These are phyloP conservation scores for Dipodomys ordii DNA, from an alignment of 2,113 vertebrate species.

Conservation along the genomic window DNA sequence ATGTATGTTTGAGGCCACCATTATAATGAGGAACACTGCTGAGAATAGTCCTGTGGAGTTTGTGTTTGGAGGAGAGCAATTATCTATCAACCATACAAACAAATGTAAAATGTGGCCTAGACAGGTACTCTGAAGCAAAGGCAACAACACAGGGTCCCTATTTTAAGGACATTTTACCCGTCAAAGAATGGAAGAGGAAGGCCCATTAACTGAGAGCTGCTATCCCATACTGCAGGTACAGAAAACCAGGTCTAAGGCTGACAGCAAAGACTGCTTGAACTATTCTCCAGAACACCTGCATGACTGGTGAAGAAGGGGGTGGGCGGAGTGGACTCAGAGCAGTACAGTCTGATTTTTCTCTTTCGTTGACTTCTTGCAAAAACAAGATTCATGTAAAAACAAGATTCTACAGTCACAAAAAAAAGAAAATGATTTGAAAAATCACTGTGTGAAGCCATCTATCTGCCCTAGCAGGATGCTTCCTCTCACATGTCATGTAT, in stretches of 20 bases:
- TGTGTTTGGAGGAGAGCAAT: neutral
- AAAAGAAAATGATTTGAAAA: conserved; percentile 14
- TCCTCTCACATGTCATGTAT: neutral
- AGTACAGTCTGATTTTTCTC: neutral
- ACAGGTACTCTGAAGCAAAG: neutral
- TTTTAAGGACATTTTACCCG: conserved; percentile 15
- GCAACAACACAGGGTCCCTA: neutral
- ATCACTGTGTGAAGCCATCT: neutral
- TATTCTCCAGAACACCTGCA: neutral
- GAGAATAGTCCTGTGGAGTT: neutral
- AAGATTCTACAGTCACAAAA: neutral
- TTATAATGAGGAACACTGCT: neutral
- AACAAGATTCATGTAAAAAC: neutral
- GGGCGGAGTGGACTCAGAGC: neutral
- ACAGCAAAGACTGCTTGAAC: neutral
- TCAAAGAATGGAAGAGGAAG: neutral
- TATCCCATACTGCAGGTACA: neutral
- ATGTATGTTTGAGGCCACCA: neutral
- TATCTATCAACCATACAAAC: neutral
- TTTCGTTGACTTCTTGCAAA: neutral
- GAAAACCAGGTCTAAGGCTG: neutral
- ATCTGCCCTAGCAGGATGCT: neutral
- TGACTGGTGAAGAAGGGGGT: neutral
- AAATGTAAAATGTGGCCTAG: neutral
- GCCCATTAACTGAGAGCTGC: conserved; percentile 6